A percentile compares a stretch with the other conserved stretches of the same genome.
These are phyloP conservation scores for Nannoperca australis DNA, from an alignment of 2,797 vertebrate genomes.

Conservation along the genomic window DNA sequence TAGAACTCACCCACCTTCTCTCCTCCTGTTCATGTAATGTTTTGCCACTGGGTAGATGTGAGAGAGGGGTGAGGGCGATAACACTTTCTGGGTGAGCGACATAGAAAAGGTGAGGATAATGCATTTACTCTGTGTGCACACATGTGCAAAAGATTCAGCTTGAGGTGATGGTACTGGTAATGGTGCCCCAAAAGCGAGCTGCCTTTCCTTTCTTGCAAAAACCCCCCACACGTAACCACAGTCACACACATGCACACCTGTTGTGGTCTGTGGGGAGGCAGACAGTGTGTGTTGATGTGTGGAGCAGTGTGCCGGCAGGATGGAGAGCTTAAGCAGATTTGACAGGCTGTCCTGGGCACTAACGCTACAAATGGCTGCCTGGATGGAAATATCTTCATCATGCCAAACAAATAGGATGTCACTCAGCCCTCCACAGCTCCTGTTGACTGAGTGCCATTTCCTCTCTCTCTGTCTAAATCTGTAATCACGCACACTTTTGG, in stretches of 20 bases:
- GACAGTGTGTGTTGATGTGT: constrained; percentile 49
- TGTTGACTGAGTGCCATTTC: constrained; percentile 50
- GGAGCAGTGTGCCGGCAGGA: constrained; percentile 61
- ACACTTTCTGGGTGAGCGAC: constrained; percentile 14
- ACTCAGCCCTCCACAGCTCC: constrained; percentile 57
- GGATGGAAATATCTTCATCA: constrained; percentile 82
- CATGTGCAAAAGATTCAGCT: constrained; percentile 59
- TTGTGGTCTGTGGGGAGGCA: constrained; percentile 60
- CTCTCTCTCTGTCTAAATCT: constrained; percentile 22
- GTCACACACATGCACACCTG: constrained; percentile 57
- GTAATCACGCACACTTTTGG: constrained; percentile 1
- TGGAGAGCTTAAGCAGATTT: constrained; percentile 73
- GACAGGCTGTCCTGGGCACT: constrained; percentile 75
- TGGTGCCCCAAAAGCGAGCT: constrained; percentile 37
- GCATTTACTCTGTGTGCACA: constrained; percentile 39
- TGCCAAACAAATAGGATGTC: constrained; percentile 75
- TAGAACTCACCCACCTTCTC: constrained; percentile 11
- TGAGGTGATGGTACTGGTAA: constrained; percentile 59
- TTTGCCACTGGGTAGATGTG: constrained; percentile 34
- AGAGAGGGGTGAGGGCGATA: constrained; percentile 5
- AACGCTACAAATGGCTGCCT: constrained; percentile 75
- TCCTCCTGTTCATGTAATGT: not conserved
- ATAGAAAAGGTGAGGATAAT: constrained; percentile 44
- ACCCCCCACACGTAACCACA: constrained; percentile 28
- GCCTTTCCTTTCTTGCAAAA: constrained; percentile 20